A percentile compares a stretch with the other conserved stretches of the same genome.
Conservation (phyloP, 2,113 vertebrate species). For the Corapipo altera region DNA sequence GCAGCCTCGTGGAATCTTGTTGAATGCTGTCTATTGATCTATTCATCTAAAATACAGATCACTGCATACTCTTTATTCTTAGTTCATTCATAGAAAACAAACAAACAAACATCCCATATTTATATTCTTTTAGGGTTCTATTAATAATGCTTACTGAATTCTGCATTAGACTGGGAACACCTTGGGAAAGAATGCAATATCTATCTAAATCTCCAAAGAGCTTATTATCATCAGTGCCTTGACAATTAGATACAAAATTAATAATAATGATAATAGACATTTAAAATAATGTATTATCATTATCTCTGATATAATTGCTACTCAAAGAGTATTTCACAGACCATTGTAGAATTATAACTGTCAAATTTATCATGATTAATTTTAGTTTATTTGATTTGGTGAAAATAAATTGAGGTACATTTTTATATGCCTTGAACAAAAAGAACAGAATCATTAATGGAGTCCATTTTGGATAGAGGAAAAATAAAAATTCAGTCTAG, state of each 20-base stretch:
- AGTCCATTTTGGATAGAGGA: neutral
- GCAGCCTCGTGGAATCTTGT: neutral
- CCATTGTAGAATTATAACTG: constrained; percentile 14
- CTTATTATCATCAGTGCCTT: constrained; percentile 10
- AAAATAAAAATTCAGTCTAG: constrained; percentile 13
- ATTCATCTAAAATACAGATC: neutral
- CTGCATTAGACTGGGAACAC: neutral
- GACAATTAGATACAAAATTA: constrained; percentile 20
- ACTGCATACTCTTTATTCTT: neutral
- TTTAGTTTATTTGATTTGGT: constrained; percentile 42
- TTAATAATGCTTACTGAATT: neutral
- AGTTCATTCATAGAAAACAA: neutral
- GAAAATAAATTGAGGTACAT: constrained; percentile 1
- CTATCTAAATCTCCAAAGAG: constrained; percentile 6
- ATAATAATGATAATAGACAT: constrained; percentile 9
- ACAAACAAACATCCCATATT: neutral
- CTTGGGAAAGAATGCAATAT: constrained; percentile 27
- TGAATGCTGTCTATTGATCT: neutral
- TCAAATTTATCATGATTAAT: constrained; percentile 19
- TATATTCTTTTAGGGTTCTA: neutral
- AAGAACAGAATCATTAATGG: constrained; percentile 1
- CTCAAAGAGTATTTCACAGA: constrained; percentile 30
- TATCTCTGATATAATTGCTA: constrained; percentile 10
- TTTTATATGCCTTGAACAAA: constrained; percentile 13
- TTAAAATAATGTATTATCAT: constrained; percentile 15